Evolutionary conservation across 2,113 vertebrate genomes (phyloP).

Genomic region (Scytalopus superciliaris): DNA sequence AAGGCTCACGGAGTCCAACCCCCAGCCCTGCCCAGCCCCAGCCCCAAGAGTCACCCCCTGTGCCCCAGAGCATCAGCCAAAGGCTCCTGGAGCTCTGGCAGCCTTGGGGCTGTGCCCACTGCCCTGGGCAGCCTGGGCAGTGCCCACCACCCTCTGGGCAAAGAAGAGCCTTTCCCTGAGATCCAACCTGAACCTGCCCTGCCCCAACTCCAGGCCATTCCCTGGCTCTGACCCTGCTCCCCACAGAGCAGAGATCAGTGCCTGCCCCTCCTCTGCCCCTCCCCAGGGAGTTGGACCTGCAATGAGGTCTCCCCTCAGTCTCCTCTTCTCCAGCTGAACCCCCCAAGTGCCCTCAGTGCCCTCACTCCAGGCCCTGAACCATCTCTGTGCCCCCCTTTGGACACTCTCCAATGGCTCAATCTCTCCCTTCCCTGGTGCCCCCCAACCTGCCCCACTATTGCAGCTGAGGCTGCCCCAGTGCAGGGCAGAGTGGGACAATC

Average conservation of each 20-base stretch:
- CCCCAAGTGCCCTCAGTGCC: background rate
- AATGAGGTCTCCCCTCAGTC: background rate
- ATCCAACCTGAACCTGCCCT: accelerated
- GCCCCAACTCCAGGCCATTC: accelerated
- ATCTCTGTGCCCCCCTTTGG: background rate
- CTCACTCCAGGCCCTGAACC: background rate
- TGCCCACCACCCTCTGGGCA: background rate
- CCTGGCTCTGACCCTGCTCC: background rate
- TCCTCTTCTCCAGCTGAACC: background rate
- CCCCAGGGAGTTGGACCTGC: background rate
- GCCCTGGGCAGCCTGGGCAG: background rate
- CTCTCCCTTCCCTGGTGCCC: background rate
- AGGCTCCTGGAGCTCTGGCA: background rate
- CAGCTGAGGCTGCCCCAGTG: background rate
- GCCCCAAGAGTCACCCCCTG: background rate
- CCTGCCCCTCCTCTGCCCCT: background rate
- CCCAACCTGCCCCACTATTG: background rate
- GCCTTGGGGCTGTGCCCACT: background rate
- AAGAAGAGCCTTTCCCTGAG: background rate
- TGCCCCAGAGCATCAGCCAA: background rate
- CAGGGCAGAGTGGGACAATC: background rate
- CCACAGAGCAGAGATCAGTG: background rate
- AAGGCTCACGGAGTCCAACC: accelerated
- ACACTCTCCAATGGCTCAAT: background rate
- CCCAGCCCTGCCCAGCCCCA: background rate